Evolutionary conservation across 2,888 invertebrate genomes (phyloP), one percentile per base, ranked within the genome.

Genomic region (Lochmaea crataegi): DNA sequence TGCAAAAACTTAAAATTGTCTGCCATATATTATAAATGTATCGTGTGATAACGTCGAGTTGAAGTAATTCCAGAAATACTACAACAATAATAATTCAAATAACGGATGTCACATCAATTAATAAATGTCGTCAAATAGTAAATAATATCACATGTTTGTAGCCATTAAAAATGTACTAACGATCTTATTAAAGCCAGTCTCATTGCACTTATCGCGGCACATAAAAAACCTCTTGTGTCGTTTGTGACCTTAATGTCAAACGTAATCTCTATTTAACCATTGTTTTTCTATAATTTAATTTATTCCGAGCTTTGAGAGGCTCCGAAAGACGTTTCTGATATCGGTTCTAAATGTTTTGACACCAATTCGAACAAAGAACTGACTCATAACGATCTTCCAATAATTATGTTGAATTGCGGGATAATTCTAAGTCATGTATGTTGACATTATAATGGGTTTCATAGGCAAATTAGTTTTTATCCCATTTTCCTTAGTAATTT

Each of bases 181-280:
- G 74, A 73, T 68, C 72, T 71, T 71, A 76, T 75, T 75, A 66
- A 66, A 72, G 63, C 42, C 32, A 63, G 63, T 63, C 61, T 74
- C 51, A 22, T 75, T 72, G 60, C 14, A 42, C 32, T 61, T 70
- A 73, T 72, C 69, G 42, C 64, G 51, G 42, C 45, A 56, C 38
- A 48, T 57, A 67, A 72, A 69, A 71, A 71, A 73, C 45, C 11
- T 60, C 61, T 69, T 75, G 75, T 77, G 75, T 77, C 73, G 77
- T 73, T 57, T 18, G 22, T 65, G 72, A 73, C 75, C 75, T 60
- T 51, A 32, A 16, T 66, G 53, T 48, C 68, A 69, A 65, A 53
- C 60, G 66, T 70, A 72, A 69, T 70, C 70, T 60, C 71, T 68
- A 53, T 56, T 56, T 42, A 58, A 42, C 57, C 51, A 48, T 58